Percentiles rank a stretch among this genome's conserved stretches.
These are phyloP conservation scores for Oxyruncus cristatus DNA, from an alignment of 2,113 vertebrate genomes.

Conservation along the genomic window DNA sequence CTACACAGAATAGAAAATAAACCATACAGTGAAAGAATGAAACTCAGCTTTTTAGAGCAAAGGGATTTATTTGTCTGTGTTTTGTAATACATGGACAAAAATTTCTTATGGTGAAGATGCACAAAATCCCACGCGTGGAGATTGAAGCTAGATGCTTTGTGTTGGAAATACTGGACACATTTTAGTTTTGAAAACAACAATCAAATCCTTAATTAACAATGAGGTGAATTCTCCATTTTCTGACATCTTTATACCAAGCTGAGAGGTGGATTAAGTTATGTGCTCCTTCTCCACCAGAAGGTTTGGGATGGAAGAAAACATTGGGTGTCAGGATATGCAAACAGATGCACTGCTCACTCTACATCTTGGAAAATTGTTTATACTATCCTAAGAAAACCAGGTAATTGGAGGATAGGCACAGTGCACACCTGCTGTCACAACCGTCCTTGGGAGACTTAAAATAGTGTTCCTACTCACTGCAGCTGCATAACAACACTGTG, in stretches of 20 bases:
- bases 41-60: background rate
- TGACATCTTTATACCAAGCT: background rate
- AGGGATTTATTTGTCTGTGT: background rate
- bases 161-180: background rate
- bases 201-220: background rate
- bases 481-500: background rate
- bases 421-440: background rate
- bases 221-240: background rate
- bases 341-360: background rate
- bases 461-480: too few species aligned
- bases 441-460: background rate
- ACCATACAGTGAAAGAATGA: background rate
- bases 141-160: background rate
- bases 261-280: background rate
- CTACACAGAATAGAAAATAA: background rate
- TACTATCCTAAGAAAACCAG: background rate
- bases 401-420: fast-evolving
- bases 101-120: background rate
- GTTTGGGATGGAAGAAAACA: background rate
- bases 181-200: background rate
- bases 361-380: background rate
- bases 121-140: background rate
- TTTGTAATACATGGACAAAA: background rate
- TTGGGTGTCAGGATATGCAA: background rate
- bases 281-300: background rate